A percentile compares a stretch with the other conserved stretches of the same genome.
phyloP scores from a whole-genome alignment of 1,140 invertebrate genomes.

The Pemphigus obesinymphae region DNA sequence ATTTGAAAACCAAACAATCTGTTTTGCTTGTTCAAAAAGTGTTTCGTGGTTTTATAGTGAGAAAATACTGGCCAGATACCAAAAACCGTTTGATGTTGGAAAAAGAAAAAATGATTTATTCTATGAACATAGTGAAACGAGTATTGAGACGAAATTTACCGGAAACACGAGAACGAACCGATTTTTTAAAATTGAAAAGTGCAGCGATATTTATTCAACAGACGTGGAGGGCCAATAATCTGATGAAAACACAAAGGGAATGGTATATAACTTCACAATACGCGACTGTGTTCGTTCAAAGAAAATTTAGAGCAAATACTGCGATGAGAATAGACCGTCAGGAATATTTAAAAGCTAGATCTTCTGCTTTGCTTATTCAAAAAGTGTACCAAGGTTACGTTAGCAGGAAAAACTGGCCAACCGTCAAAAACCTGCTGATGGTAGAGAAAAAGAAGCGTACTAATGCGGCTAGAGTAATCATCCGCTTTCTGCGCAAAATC shows the following conservation, averaged over 20 bases:
- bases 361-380: conserved; percentile 51
- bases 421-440: not conserved
- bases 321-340: conserved; percentile 49
- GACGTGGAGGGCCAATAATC: conserved; percentile 51
- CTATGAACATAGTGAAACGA: conserved; percentile 45
- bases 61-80: not conserved
- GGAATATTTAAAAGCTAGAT: conserved; percentile 50
- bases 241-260: conserved; percentile 50
- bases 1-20: conserved; percentile 48
- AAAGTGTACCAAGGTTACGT: conserved; percentile 49
- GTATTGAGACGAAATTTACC: conserved; percentile 49
- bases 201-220: conserved; percentile 52
- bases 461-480: conserved; percentile 9
- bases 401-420: conserved; percentile 45
- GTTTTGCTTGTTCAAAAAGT: conserved; percentile 46
- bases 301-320: conserved; percentile 51
- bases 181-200: conserved; percentile 49
- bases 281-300: conserved; percentile 53
- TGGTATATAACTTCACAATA: conserved; percentile 50
- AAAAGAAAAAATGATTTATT: conserved; percentile 3
- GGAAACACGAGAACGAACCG: conserved; percentile 47
- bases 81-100: not conserved
- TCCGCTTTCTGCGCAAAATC: conserved; percentile 50
- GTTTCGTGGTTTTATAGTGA: conserved; percentile 11
- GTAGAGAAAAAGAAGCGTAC: not conserved